A percentile compares a stretch with the other conserved stretches of the same genome.
These are phyloP conservation scores for Poecilia wingei DNA, from an alignment of 2,797 vertebrate species.

Conservation along the genomic window DNA sequence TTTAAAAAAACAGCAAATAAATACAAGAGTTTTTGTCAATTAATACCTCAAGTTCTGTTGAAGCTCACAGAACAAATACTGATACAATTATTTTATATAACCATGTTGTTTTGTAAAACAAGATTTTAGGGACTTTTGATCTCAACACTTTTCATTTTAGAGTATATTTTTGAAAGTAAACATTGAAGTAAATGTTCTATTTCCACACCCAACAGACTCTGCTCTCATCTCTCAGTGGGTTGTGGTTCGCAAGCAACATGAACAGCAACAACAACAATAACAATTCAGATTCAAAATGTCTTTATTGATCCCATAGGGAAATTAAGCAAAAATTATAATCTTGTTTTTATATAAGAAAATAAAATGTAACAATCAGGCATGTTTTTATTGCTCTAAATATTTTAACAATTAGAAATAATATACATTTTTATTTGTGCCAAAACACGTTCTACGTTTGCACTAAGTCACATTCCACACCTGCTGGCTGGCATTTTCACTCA, in stretches of 20 bases:
- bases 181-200: neutral
- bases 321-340: neutral
- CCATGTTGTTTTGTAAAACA: neutral
- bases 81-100: neutral
- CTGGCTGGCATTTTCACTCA: conserved; percentile 51
- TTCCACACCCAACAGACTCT: neutral
- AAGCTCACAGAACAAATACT: neutral
- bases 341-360: neutral
- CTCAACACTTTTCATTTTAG: neutral
- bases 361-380: neutral
- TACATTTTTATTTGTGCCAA: neutral
- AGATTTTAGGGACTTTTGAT: neutral
- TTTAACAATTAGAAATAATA: neutral
- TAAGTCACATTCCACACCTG: conserved; percentile 15
- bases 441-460: conserved; percentile 9
- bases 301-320: no score
- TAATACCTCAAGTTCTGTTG: neutral
- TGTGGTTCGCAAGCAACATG: neutral
- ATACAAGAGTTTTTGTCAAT: neutral
- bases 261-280: neutral
- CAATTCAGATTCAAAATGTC: no score
- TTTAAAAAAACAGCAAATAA: neutral
- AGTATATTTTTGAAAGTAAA: no score
- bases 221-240: neutral
- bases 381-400: conserved; percentile 1